Evolutionary conservation across 2,888 invertebrate genomes (phyloP).

Genomic region (Mellilla xanthometata): DNA sequence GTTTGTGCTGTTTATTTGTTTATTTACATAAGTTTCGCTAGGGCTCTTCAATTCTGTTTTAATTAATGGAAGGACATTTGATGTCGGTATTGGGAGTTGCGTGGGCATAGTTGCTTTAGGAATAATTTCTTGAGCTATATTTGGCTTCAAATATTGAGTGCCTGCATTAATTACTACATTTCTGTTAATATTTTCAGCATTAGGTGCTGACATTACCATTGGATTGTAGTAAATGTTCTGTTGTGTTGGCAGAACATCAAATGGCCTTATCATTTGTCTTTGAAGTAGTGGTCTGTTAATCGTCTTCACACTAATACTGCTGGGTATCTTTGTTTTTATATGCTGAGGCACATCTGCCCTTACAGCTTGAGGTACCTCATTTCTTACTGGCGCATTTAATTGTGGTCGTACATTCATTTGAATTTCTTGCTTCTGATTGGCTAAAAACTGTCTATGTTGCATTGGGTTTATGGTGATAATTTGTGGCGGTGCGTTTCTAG

Average conservation of each 20-base stretch:
- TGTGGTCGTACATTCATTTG: constrained; percentile 14
- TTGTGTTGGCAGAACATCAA: constrained; percentile 25
- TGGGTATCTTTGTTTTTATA: constrained; percentile 32
- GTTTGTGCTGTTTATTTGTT: neutral
- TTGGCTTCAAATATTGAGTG: constrained; percentile 1
- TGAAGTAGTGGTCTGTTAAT: constrained; percentile 59
- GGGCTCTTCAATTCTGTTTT: neutral
- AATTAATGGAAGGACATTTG: constrained; percentile 1
- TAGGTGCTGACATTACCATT: constrained; percentile 1
- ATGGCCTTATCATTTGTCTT: constrained; percentile 37
- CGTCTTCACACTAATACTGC: constrained; percentile 36
- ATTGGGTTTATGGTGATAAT: constrained; percentile 44
- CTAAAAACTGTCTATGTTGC: constrained; percentile 26
- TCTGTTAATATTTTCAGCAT: constrained; percentile 9
- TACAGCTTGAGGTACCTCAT: constrained; percentile 19
- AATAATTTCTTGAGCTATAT: constrained; percentile 1
- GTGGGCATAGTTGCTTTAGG: neutral
- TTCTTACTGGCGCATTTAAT: constrained; percentile 2
- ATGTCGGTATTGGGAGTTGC: neutral
- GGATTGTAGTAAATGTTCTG: constrained; percentile 10
- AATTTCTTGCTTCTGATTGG: constrained; percentile 22
- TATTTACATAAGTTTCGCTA: neutral
- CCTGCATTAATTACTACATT: constrained; percentile 12
- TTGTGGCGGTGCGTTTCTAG: constrained; percentile 32
- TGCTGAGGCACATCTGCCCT: constrained; percentile 21